phyloP scores from a whole-genome alignment of 1,140 invertebrate species.

The Oscheius sp. region DNA sequence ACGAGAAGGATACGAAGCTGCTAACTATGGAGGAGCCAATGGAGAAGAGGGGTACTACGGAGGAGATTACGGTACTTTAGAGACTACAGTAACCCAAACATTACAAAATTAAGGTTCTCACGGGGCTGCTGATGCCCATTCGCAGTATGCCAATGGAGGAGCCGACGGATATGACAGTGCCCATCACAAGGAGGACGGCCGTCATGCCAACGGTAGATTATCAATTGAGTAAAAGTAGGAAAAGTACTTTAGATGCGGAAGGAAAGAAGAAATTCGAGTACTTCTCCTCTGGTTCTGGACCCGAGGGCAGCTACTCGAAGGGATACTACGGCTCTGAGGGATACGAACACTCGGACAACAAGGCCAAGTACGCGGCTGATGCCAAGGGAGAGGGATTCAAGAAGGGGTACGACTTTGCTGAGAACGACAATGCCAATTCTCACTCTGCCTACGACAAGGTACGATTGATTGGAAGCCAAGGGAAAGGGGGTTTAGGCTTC shows the following conservation, averaged over 20 bases:
- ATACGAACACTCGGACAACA: constrained; percentile 33
- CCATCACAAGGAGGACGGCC: not conserved
- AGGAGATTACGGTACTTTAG: constrained; percentile 12
- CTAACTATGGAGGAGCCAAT: not conserved
- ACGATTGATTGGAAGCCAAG: too few relatives aligned
- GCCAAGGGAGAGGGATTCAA: constrained; percentile 34
- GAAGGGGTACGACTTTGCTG: constrained; percentile 28
- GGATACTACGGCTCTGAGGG: constrained; percentile 40
- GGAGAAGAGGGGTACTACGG: constrained; percentile 24
- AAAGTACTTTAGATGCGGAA: constrained; percentile 35
- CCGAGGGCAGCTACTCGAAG: constrained; percentile 36
- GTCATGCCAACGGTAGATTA: too few relatives aligned
- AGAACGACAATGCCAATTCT: constrained; percentile 13
- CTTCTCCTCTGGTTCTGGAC: constrained; percentile 36
- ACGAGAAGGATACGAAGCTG: not conserved
- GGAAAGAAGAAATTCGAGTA: constrained; percentile 40
- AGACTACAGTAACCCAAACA: not conserved
- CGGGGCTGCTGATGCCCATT: not conserved
- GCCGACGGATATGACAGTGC: constrained; percentile 13
- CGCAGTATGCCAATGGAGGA: not conserved
- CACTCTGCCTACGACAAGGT: constrained; percentile 21
- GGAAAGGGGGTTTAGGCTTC: too few relatives aligned
- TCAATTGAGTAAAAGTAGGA: too few relatives aligned
- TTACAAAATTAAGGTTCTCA: not conserved
- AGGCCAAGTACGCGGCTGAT: constrained; percentile 28